Conservation (phyloP, 1,140 invertebrate species). For the Watersipora subatra region DNA sequence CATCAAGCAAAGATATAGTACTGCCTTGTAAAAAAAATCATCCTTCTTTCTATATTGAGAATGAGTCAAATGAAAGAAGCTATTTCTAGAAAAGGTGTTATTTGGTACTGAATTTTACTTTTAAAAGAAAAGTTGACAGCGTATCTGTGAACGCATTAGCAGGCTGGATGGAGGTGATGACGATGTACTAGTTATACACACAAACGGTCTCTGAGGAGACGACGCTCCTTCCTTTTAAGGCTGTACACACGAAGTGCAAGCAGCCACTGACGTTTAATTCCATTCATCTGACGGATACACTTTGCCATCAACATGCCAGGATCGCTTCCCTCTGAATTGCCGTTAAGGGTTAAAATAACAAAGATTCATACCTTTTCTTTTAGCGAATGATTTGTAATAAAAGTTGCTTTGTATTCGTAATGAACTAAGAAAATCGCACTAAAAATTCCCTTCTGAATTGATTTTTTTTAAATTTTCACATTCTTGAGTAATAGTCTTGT, state of each 20-base stretch:
- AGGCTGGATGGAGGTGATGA: no score
- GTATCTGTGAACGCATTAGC: no score
- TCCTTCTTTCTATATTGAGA: no score
- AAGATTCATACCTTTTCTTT: neutral
- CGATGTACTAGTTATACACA: no score
- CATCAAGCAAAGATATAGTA: no score
- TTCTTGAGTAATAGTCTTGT: no score
- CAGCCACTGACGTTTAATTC: neutral
- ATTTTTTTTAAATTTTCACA: neutral
- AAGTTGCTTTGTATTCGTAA: neutral
- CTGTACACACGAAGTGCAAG: neutral
- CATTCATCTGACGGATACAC: neutral
- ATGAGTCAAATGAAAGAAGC: no score
- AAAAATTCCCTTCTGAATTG: neutral
- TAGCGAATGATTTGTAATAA: neutral
- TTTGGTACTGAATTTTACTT: no score
- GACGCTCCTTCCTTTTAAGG: neutral
- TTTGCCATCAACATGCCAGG: neutral
- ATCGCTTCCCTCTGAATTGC: neutral
- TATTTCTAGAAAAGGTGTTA: no score
- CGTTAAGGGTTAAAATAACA: neutral
- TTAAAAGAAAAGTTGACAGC: no score
- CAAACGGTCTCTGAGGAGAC: neutral
- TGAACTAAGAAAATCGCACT: neutral
- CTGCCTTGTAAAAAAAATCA: no score